Base-by-base conservation (phyloP, 2,888 invertebrate species). In the Tridacna gigas region DNA sequence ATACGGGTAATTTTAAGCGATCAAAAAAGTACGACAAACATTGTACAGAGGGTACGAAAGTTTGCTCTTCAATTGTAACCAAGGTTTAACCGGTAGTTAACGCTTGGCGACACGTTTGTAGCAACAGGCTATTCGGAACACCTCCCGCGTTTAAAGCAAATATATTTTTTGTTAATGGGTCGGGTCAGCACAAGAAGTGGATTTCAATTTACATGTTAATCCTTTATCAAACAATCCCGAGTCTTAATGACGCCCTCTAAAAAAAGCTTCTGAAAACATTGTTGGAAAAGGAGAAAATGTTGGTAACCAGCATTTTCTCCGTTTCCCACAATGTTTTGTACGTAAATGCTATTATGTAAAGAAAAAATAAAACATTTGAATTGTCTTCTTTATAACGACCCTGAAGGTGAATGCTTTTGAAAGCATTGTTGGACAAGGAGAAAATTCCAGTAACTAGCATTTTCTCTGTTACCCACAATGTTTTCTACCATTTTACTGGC, bases 121-220 rank as follows among this genome's bases (percentile, higher is more conserved):
- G 91, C 86, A 84, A 91, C 91, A 69, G 89, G 91, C 91, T 90
- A 85, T 90, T 91, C 84, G 56, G 20, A 84, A 84, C 22, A 81
- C 79, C 88, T 63, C 90, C 91, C 85, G 22, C 63, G 81, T 26
- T 18, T n/a, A 67, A 67, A 20, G 56, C 20, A 56, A 20, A 20
- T 15, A 56, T 20, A 15, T 20, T 56, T 15, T 56, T 56, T 56
- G 56, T 56, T 56, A 56, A 56, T 20, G 56, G 15, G 56, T 20
- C 56, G 20, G 18, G 56, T 56, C 56, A 3, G 56, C 56, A 56
- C 20, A 56, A 56, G 7, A 56, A 9, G 56, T 56, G 56, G 18
- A 20, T 37, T 7, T 37, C 3, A 7, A 37, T 37, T 37, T 4
- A 37, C 7, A 37, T 37, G 37, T 37, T 37, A 37, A 7, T 9